A percentile compares a stretch with the other conserved stretches of the same genome.
Conservation (phyloP, 2,113 vertebrate genomes). For the Apistogramma diplotaenia region DNA sequence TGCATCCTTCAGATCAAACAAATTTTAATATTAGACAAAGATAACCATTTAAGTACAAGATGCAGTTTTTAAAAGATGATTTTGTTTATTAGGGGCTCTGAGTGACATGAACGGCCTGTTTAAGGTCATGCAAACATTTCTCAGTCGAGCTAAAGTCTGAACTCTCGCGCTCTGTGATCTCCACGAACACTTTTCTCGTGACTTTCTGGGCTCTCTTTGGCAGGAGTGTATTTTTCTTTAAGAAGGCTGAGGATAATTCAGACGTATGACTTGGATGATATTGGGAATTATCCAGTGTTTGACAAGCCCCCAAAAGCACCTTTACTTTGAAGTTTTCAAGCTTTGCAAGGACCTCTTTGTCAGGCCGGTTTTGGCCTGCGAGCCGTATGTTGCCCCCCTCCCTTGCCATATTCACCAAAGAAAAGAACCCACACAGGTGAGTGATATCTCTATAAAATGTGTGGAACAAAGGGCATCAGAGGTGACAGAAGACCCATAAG, state of each 20-base stretch:
- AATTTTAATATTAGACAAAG: too few species aligned
- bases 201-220: neutral
- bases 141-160: too few species aligned
- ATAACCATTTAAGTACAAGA: neutral
- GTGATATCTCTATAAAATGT: neutral
- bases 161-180: neutral
- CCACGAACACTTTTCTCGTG: neutral
- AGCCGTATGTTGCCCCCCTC: neutral
- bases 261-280: too few species aligned
- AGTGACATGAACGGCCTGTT: too few species aligned
- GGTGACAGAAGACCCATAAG: neutral
- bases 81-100: neutral
- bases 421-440: neutral
- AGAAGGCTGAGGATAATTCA: too few species aligned
- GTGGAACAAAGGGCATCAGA: neutral
- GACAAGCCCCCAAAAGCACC: too few species aligned
- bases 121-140: too few species aligned
- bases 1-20: too few species aligned
- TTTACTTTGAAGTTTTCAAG: neutral
- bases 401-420: neutral
- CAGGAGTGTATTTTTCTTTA: too few species aligned
- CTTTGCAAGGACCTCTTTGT: neutral
- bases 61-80: neutral
- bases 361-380: too few species aligned
- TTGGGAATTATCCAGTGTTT: too few species aligned